phyloP scores from a whole-genome alignment of 2,888 invertebrate species.

The Drosophila basisetae region DNA sequence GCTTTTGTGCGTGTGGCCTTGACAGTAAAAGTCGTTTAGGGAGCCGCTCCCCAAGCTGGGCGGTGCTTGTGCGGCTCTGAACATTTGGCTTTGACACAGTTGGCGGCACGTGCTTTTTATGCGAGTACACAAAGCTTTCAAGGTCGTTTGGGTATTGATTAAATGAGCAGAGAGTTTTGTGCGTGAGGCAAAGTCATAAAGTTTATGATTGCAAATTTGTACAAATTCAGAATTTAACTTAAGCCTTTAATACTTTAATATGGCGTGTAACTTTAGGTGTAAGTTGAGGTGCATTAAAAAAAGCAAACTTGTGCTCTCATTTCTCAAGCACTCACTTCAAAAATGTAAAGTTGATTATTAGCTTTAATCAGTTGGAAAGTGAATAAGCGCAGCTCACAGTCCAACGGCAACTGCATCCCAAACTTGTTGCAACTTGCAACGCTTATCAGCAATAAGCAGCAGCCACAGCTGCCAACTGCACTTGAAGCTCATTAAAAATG shows the following conservation, averaged over 20 bases:
- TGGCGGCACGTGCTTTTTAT: constrained; percentile 73
- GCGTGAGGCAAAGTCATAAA: constrained; percentile 18
- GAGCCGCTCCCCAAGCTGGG: constrained; percentile 42
- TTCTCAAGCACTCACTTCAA: background rate
- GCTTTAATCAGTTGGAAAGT: constrained; percentile 8
- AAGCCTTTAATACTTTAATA: background rate
- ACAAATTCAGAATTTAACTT: background rate
- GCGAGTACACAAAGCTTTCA: constrained; percentile 45
- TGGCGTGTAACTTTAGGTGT: background rate
- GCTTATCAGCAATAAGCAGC: constrained; percentile 68
- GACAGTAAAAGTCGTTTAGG: constrained; percentile 69
- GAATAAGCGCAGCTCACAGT: background rate
- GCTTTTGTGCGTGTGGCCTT: constrained; percentile 69
- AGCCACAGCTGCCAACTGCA: constrained; percentile 61
- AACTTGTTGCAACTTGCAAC: constrained; percentile 29
- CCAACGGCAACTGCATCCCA: constrained; percentile 13
- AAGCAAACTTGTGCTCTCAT: background rate
- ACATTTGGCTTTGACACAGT: constrained; percentile 63
- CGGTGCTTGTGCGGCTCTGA: constrained; percentile 35
- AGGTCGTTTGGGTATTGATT: constrained; percentile 68
- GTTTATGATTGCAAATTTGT: background rate
- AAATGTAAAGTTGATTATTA: background rate
- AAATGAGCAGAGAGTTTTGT: constrained; percentile 22
- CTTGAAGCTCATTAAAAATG: constrained; percentile 79
- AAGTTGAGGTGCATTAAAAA: background rate